phyloP scores from a whole-genome alignment of 1,140 invertebrate species.

The Leptonema lineaticorne region DNA sequence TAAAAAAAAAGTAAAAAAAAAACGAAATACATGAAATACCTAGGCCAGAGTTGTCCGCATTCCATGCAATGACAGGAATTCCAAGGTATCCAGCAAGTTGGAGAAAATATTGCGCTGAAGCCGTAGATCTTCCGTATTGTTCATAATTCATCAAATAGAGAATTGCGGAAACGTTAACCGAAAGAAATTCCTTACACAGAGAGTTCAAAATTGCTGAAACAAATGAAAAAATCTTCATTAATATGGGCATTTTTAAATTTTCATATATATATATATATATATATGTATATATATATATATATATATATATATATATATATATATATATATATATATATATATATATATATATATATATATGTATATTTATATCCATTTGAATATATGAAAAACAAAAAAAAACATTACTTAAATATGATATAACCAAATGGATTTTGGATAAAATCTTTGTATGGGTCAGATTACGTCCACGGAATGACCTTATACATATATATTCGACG shows the following conservation, averaged over 20 bases:
- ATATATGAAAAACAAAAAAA: too few relatives aligned
- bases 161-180: constrained; percentile 86
- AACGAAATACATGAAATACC: constrained; percentile 49
- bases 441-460: too few relatives aligned
- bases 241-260: not conserved
- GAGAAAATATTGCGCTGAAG: constrained; percentile 90
- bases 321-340: not conserved
- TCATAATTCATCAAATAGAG: constrained; percentile 93
- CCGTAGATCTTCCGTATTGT: constrained; percentile 82
- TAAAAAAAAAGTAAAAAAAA: constrained; percentile 2
- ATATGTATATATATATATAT: not conserved
- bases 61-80: constrained; percentile 90
- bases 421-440: too few relatives aligned
- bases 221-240: constrained; percentile 40
- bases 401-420: too few relatives aligned
- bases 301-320: constrained; percentile 1
- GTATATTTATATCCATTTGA: not conserved
- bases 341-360: not conserved
- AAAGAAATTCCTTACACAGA: constrained; percentile 85
- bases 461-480: too few relatives aligned
- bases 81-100: constrained; percentile 81
- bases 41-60: constrained; percentile 89
- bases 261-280: not conserved
- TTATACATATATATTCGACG: too few relatives aligned
- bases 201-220: constrained; percentile 80